Evolutionary conservation across 2,113 vertebrate species (phyloP).

Genomic region (Crotalus tigris): DNA sequence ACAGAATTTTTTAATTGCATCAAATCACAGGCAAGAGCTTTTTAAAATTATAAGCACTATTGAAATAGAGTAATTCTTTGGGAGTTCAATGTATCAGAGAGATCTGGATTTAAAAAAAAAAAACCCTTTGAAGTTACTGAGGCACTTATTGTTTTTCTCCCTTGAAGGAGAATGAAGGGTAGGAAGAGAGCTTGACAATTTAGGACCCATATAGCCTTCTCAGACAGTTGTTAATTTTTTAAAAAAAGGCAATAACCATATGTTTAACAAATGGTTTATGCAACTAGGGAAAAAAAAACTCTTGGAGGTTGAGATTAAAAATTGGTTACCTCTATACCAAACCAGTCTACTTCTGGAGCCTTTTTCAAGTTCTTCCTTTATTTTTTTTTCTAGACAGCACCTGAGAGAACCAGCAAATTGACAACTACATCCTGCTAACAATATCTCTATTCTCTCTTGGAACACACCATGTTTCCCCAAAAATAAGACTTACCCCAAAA

Average conservation of each 20-base stretch:
- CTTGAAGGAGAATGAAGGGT: background rate
- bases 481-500: too few species aligned
- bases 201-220: background rate
- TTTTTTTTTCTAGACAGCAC: background rate
- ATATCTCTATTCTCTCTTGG: background rate
- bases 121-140: background rate
- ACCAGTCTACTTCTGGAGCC: background rate
- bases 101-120: background rate
- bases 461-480: background rate
- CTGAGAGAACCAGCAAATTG: background rate
- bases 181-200: background rate
- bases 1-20: background rate
- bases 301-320: background rate
- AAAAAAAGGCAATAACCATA: background rate
- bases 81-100: background rate
- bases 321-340: background rate
- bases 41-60: background rate
- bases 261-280: background rate
- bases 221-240: background rate
- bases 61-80: background rate
- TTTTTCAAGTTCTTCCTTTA: background rate
- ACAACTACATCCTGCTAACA: background rate
- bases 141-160: background rate
- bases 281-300: too few species aligned
- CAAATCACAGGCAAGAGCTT: background rate